A percentile compares a stretch with the other conserved stretches of the same genome.
Evolutionary conservation across 2,113 vertebrate genomes (phyloP).

Genomic region (Megaleporinus macrocephalus): DNA sequence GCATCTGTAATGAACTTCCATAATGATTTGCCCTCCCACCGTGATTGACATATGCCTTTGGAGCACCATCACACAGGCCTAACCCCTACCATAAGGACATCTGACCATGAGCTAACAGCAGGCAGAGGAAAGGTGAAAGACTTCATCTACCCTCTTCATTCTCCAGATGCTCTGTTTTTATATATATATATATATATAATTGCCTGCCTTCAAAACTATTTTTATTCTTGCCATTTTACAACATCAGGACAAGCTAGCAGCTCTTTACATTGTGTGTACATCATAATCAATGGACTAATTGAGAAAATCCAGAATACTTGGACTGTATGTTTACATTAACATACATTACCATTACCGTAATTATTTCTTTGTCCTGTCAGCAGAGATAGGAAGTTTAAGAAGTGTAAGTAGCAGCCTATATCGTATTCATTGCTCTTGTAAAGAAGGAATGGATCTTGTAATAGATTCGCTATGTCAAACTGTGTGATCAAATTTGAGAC

Average conservation of each 20-base stretch:
- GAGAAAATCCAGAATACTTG: background rate
- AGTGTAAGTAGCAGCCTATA: background rate
- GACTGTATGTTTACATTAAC: background rate
- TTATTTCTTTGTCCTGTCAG: background rate
- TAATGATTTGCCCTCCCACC: conserved; percentile 83
- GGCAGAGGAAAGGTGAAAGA: conserved; percentile 59
- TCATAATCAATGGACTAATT: background rate
- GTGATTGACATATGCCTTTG: conserved; percentile 99
- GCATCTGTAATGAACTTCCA: conserved; percentile 91
- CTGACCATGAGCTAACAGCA: conserved; percentile 91
- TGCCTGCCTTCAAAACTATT: no score
- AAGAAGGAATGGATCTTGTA: background rate
- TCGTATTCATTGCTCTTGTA: background rate
- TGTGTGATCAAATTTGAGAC: background rate
- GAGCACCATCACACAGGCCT: conserved; percentile 94
- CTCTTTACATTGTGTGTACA: no score
- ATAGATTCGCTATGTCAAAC: conserved; percentile 15
- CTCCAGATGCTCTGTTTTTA: background rate
- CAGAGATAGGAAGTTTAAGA: background rate
- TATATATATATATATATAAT: no score
- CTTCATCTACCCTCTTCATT: background rate
- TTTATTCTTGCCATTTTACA: no score
- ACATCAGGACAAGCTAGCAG: no score
- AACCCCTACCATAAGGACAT: conserved; percentile 94
- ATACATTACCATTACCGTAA: background rate